Evolutionary conservation across 2,797 vertebrate species (phyloP), one percentile per base, ranked within the genome.

Genomic region (Astyanax mexicanus): DNA sequence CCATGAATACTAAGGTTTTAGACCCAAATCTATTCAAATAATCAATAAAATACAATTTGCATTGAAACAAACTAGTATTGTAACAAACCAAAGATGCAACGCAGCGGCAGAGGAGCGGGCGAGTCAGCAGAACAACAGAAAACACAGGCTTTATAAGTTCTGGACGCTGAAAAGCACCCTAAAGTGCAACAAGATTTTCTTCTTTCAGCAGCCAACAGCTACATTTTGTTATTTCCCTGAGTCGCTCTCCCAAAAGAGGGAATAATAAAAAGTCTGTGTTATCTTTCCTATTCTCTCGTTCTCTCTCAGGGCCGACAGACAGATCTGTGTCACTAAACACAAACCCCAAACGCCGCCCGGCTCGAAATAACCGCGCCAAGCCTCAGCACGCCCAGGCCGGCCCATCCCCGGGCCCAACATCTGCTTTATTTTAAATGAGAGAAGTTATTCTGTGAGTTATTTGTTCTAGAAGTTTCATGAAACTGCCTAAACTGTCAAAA

Each of bases 241-340:
- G 27, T 7, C 32, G 9, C 2, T 60, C 4, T 58, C 29, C 27
- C 29, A 58, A 58, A 19, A 38, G 57, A 7, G 32, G 12, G 21
- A 38, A 60, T 38, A 60, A 37, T 37, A 60, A 60, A 60, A 37
- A 10, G 27, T 55, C 27, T 58, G 15, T 19, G 57, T 60, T 52
- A 60, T n/a, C 29, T n/a, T 60, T 15, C 17, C n/a, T 61, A 12
- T 61, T 4, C 38, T 38, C 9, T 7, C 9, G 2, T 5, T 61
- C 58, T 19, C 58, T 61, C 35, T 61, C n/a, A 38, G 32, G 29
- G 55, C 52, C 9, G 9, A 17, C 6, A 40, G 27, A 58, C 47
- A 49, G 29, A 35, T 19, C 35, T 23, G 32, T 60, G 37, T 40
- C 37, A 21, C 32, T 38, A 23, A 21, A 37, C 58, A 19, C 61